phyloP scores from a whole-genome alignment of 2,113 vertebrate species.

The Opisthocomus hoazin region DNA sequence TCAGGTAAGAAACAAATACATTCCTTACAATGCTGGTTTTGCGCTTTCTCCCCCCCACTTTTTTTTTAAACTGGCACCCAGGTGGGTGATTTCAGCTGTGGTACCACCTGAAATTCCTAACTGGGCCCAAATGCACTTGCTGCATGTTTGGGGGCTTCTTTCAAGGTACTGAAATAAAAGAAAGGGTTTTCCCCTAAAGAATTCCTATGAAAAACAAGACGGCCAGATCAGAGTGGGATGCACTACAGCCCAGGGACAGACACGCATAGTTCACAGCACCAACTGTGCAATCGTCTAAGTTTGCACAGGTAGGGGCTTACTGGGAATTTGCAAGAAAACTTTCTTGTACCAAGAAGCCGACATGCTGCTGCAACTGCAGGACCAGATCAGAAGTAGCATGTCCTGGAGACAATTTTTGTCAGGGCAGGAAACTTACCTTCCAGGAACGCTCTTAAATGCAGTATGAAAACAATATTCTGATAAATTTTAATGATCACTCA shows the following conservation, averaged over 20 bases:
- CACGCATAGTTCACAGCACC: not conserved
- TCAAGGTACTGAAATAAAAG: not conserved
- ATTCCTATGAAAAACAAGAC: not conserved
- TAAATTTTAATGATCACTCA: not conserved
- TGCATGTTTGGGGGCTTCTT: not conserved
- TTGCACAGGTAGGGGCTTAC: not conserved
- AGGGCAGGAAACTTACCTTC: not conserved
- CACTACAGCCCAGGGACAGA: not conserved
- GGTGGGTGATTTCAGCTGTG: not conserved
- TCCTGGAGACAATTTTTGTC: not conserved
- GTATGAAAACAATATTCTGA: not conserved
- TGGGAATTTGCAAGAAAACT: not conserved
- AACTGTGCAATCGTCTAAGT: not conserved
- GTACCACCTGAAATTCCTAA: not conserved
- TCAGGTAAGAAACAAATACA: not conserved
- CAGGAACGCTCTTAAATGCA: not conserved
- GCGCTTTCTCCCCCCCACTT: fast-evolving
- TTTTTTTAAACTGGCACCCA: not conserved
- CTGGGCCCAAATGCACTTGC: not conserved
- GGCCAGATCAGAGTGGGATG: not conserved
- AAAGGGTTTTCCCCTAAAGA: not conserved
- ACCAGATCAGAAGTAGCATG: not conserved
- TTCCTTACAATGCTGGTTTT: not conserved
- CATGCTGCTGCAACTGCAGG: not conserved
- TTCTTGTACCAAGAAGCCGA: fast-evolving